A percentile compares a stretch with the other conserved stretches of the same genome.
Conservation (phyloP, 2,113 vertebrate species). For the Chlamydotis undulata region DNA sequence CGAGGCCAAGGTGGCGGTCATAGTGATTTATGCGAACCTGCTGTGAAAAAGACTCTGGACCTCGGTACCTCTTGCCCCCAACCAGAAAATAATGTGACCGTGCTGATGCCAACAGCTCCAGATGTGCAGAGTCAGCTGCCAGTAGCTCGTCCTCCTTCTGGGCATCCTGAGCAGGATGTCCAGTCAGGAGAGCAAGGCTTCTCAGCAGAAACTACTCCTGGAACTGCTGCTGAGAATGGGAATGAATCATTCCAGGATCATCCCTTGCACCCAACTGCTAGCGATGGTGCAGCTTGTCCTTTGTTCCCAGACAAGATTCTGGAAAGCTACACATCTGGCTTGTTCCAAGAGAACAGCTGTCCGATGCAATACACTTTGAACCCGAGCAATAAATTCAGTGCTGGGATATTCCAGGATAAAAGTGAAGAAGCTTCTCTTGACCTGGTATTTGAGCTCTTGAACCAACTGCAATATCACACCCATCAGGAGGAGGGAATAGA, state of each 20-base stretch:
- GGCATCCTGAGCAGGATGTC: conserved; percentile 62
- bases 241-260: conserved; percentile 77
- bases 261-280: conserved; percentile 68
- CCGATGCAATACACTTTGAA: conserved; percentile 76
- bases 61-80: conserved; percentile 81
- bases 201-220: conserved; percentile 68
- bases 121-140: conserved; percentile 56
- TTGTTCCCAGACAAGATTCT: conserved; percentile 82
- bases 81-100: conserved; percentile 69
- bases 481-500: conserved; percentile 90
- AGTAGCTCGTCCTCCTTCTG: conserved; percentile 55
- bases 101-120: conserved; percentile 70
- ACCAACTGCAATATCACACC: conserved; percentile 97
- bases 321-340: conserved; percentile 81
- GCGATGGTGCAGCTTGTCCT: conserved; percentile 72
- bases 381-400: conserved; percentile 73
- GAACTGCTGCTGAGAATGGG: conserved; percentile 57
- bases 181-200: conserved; percentile 70
- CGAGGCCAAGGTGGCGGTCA: conserved; percentile 77
- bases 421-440: conserved; percentile 97
- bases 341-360: conserved; percentile 76
- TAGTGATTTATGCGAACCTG: conserved; percentile 82
- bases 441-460: conserved; percentile 95
- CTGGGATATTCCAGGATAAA: conserved; percentile 94
- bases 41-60: conserved; percentile 86